phyloP scores from a whole-genome alignment of 1,140 invertebrate genomes.

The Mylabris phalerata region DNA sequence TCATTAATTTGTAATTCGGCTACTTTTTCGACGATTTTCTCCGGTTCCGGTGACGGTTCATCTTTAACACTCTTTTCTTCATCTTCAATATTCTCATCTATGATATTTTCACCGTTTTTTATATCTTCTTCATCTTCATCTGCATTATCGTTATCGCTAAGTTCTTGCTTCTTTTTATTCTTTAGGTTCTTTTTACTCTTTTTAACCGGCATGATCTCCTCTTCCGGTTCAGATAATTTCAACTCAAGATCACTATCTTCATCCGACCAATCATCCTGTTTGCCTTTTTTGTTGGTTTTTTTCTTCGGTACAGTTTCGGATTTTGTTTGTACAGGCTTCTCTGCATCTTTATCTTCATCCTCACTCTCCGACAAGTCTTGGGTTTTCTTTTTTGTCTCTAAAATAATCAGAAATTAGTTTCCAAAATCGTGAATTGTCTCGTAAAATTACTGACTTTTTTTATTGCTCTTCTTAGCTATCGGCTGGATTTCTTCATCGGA shows the following conservation, averaged over 20 bases:
- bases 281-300: conserved; percentile 46
- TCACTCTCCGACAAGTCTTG: conserved; percentile 40
- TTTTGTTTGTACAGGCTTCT: conserved; percentile 28
- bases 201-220: conserved; percentile 32
- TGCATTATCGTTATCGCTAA: conserved; percentile 21
- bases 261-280: conserved; percentile 48
- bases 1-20: conserved; percentile 19
- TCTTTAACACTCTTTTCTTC: not conserved
- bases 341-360: conserved; percentile 26
- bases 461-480: conserved; percentile 45
- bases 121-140: no score
- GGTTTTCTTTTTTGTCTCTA: conserved; percentile 40
- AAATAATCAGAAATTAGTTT: conserved; percentile 3
- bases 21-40: conserved; percentile 28
- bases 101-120: conserved; percentile 3
- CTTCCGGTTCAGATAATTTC: conserved; percentile 43
- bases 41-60: not conserved
- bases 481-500: conserved; percentile 48
- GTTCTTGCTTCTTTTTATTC: conserved; percentile 45
- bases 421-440: not conserved
- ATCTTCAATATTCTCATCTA: conserved; percentile 8
- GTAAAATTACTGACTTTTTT: conserved; percentile 44
- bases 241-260: conserved; percentile 44
- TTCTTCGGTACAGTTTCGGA: conserved; percentile 32
- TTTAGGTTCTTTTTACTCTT: conserved; percentile 34